These are phyloP conservation scores for Zaprionus lineosus DNA, from an alignment of 2,888 invertebrate species.

Conservation along the genomic window DNA sequence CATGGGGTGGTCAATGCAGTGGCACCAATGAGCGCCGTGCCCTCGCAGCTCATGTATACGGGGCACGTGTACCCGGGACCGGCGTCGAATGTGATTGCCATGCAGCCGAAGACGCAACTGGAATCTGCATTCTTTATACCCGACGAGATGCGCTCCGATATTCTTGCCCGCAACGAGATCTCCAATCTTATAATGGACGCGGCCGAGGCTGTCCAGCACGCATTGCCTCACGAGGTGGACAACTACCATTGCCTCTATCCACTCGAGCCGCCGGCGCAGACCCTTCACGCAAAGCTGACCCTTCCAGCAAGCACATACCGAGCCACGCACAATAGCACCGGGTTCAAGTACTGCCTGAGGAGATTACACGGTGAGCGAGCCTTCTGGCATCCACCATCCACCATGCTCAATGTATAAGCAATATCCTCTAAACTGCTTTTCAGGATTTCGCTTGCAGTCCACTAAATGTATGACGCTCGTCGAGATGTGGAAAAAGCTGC, in stretches of 20 bases:
- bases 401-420: slow-evolving; percentile 49
- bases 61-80: slow-evolving; percentile 83
- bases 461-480: slow-evolving; percentile 93
- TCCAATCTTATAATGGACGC: slow-evolving; percentile 89
- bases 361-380: slow-evolving; percentile 90
- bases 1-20: slow-evolving; percentile 68
- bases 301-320: slow-evolving; percentile 94
- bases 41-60: slow-evolving; percentile 77
- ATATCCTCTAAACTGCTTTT: not conserved
- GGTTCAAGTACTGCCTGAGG: slow-evolving; percentile 92
- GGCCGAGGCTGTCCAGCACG: slow-evolving; percentile 82
- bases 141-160: slow-evolving; percentile 88
- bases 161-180: slow-evolving; percentile 83
- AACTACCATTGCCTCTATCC: slow-evolving; percentile 94
- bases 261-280: slow-evolving; percentile 86
- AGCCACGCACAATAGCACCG: slow-evolving; percentile 93
- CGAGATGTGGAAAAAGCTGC: slow-evolving; percentile 97
- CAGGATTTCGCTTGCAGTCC: slow-evolving; percentile 90
- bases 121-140: slow-evolving; percentile 91
- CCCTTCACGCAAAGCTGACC: slow-evolving; percentile 86
- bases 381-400: slow-evolving; percentile 12
- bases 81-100: slow-evolving; percentile 82
- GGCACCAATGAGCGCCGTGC: slow-evolving; percentile 74
- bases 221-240: slow-evolving; percentile 92
- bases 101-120: slow-evolving; percentile 82